A percentile compares a stretch with the other conserved stretches of the same genome.
These are phyloP conservation scores for Odontamblyopus lacepedii DNA, from an alignment of 2,797 vertebrate genomes.

Conservation along the genomic window DNA sequence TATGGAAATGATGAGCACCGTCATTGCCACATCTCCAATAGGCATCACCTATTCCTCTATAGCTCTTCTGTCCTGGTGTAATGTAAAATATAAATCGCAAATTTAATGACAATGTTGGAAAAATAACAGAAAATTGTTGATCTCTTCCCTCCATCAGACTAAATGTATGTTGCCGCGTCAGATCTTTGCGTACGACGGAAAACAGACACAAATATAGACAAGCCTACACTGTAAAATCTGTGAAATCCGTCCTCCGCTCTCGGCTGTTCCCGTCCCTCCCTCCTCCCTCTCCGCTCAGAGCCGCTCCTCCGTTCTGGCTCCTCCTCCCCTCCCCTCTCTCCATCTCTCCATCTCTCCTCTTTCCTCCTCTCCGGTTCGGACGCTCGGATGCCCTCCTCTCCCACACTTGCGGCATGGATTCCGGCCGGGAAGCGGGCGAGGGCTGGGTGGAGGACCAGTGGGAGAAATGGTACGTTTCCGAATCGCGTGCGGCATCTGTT, in stretches of 20 bases:
- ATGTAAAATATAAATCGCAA: too few species aligned
- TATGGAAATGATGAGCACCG: too few species aligned
- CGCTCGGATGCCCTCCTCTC: slow-evolving; percentile 62
- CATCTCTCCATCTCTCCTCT: slow-evolving; percentile 46
- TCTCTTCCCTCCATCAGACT: too few species aligned
- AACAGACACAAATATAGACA: too few species aligned
- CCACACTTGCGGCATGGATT: slow-evolving; percentile 89
- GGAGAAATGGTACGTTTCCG: slow-evolving; percentile 92
- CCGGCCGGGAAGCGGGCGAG: slow-evolving; percentile 87
- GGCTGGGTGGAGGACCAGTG: slow-evolving; percentile 98
- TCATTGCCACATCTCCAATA: too few species aligned
- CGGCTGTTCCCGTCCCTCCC: slow-evolving; percentile 15
- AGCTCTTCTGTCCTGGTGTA: too few species aligned
- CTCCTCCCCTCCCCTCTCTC: slow-evolving; percentile 39
- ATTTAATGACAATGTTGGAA: too few species aligned
- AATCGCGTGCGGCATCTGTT: background rate
- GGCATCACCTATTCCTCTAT: too few species aligned
- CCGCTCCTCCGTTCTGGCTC: slow-evolving; percentile 40
- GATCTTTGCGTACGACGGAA: background rate
- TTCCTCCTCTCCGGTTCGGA: slow-evolving; percentile 27
- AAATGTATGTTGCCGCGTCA: background rate
- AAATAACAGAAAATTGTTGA: background rate
- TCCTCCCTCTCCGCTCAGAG: slow-evolving; percentile 19
- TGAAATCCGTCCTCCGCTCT: background rate
- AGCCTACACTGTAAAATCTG: background rate